Percentiles rank a stretch among this genome's conserved stretches.
Evolutionary conservation across 2,888 invertebrate genomes (phyloP).

Genomic region (Cheilosia impressa): DNA sequence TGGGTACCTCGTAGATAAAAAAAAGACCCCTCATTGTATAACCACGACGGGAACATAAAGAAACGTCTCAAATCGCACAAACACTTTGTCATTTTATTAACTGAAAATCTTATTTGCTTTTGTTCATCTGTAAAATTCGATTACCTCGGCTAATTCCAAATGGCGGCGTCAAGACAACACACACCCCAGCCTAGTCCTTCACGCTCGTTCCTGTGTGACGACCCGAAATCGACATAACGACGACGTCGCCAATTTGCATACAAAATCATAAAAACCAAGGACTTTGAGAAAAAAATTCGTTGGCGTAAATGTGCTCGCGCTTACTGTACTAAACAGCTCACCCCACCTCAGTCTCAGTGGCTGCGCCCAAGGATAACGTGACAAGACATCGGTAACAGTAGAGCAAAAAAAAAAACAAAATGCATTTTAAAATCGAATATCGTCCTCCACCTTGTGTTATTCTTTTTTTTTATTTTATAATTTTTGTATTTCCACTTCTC

Average conservation of each 20-base stretch:
- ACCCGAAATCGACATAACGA: slow-evolving; percentile 70
- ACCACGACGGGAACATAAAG: background rate
- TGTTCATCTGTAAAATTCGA: slow-evolving; percentile 78
- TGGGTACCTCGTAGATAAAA: background rate
- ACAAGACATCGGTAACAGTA: slow-evolving; percentile 61
- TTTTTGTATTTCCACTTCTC: slow-evolving; percentile 19
- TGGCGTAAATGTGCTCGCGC: slow-evolving; percentile 4
- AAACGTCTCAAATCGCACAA: slow-evolving; percentile 55
- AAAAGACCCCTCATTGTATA: background rate
- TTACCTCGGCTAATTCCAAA: slow-evolving; percentile 73
- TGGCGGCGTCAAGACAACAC: slow-evolving; percentile 46
- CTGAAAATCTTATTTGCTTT: slow-evolving; percentile 83
- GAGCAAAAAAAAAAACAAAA: slow-evolving; percentile 55
- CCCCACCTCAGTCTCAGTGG: background rate
- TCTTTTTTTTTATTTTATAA: slow-evolving; percentile 11
- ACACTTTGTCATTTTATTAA: slow-evolving; percentile 80
- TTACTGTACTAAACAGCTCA: background rate
- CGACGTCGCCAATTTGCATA: slow-evolving; percentile 70
- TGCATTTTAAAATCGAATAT: slow-evolving; percentile 59
- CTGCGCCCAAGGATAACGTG: slow-evolving; percentile 66
- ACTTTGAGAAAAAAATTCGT: slow-evolving; percentile 10
- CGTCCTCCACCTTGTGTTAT: slow-evolving; percentile 5
- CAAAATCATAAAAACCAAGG: slow-evolving; percentile 62
- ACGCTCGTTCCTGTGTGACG: slow-evolving; percentile 51
- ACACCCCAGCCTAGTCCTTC: slow-evolving; percentile 8